A percentile compares a stretch with the other conserved stretches of the same genome.
Conservation (phyloP, 2,888 invertebrate genomes). For the Ditula angustiorana region DNA sequence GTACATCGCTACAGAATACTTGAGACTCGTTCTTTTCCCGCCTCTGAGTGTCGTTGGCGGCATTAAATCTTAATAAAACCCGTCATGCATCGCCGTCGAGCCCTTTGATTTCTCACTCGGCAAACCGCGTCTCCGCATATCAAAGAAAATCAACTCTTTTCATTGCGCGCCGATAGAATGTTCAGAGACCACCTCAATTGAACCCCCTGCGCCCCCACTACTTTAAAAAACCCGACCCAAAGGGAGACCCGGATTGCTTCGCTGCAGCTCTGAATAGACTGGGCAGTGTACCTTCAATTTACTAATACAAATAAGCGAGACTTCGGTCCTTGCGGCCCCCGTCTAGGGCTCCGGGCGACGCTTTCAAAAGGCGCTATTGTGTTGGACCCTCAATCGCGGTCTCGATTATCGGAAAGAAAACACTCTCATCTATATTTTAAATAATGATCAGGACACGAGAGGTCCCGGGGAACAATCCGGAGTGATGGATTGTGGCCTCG, state of each 20-base stretch:
- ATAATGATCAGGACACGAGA: constrained; percentile 78
- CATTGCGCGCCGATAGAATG: constrained; percentile 84
- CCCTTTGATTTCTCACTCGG: constrained; percentile 85
- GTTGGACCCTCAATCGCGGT: constrained; percentile 77
- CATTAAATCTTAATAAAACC: constrained; percentile 85
- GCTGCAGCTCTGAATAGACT: constrained; percentile 63
- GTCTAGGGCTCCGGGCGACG: constrained; percentile 67
- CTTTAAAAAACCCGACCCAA: constrained; percentile 61
- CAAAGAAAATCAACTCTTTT: constrained; percentile 86
- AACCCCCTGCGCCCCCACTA: constrained; percentile 68
- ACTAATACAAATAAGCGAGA: constrained; percentile 81
- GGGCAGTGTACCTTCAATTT: constrained; percentile 81
- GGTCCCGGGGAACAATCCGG: constrained; percentile 67
- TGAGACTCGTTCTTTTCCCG: constrained; percentile 84
- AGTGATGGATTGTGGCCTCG: constrained; percentile 77
- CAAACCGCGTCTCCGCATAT: constrained; percentile 82
- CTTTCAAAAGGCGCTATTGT: constrained; percentile 78
- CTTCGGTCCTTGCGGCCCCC: constrained; percentile 65
- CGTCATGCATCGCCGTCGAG: constrained; percentile 80
- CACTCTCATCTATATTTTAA: constrained; percentile 85
- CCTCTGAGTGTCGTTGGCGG: constrained; percentile 83
- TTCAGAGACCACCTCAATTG: constrained; percentile 79
- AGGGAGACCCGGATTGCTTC: constrained; percentile 52
- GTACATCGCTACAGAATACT: constrained; percentile 75
- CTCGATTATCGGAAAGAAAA: constrained; percentile 85